These are phyloP conservation scores for Halyomorpha halys DNA, from an alignment of 1,140 invertebrate genomes.

Conservation along the genomic window DNA sequence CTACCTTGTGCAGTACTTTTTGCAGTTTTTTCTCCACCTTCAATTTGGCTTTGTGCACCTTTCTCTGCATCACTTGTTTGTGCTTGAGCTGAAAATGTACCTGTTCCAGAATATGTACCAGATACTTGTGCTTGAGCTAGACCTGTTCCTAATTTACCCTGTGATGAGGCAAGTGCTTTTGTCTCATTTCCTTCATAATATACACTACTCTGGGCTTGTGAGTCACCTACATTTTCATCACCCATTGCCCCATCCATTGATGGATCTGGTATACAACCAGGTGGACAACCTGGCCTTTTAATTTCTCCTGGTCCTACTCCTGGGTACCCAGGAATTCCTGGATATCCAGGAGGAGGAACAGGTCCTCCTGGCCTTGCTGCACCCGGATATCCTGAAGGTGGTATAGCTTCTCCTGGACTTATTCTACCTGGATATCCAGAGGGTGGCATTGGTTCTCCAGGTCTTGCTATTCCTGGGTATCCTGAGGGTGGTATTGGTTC, in stretches of 20 bases:
- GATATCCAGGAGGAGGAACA: conserved; percentile 15
- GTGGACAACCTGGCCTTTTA: conserved; percentile 19
- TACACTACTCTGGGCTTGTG: conserved; percentile 60
- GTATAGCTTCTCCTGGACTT: conserved; percentile 2
- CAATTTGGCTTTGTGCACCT: conserved; percentile 58
- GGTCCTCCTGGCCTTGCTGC: conserved; percentile 17
- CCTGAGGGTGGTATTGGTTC: conserved; percentile 13
- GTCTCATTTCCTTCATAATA: conserved; percentile 57
- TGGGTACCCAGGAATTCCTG: not conserved
- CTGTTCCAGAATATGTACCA: conserved; percentile 60
- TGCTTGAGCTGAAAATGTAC: conserved; percentile 69
- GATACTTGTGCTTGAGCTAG: conserved; percentile 67
- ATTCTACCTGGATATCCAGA: conserved; percentile 21
- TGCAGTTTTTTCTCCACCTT: conserved; percentile 60
- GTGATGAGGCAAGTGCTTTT: conserved; percentile 57
- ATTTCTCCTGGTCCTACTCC: conserved; percentile 22
- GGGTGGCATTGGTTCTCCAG: not conserved
- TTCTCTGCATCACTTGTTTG: conserved; percentile 62
- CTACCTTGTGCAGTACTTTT: conserved; percentile 60
- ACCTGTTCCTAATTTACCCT: conserved; percentile 57
- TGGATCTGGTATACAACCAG: conserved; percentile 23
- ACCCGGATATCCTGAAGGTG: conserved; percentile 5
- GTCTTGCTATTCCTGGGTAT: conserved; percentile 23
- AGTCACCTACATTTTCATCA: conserved; percentile 40
- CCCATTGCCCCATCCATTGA: conserved; percentile 17